Evolutionary conservation across 2,888 invertebrate species (phyloP).

Genomic region (Alentia gelatinosa): DNA sequence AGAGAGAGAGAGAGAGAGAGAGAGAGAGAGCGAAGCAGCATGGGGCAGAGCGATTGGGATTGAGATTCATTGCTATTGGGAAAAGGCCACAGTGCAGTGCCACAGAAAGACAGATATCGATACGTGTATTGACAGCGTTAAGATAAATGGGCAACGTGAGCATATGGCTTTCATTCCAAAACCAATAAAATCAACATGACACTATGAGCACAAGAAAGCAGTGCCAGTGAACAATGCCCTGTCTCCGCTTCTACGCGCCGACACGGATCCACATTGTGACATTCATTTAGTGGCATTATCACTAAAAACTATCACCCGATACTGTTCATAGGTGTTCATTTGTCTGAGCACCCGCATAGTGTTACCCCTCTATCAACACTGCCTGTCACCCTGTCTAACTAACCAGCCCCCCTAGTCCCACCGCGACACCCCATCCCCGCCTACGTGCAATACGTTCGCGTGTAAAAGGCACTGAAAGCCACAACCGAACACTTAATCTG

Average conservation of each 20-base stretch:
- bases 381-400: not conserved
- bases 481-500: too few species aligned
- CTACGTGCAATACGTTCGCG: not conserved
- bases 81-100: too few species aligned
- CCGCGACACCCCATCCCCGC: not conserved
- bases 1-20: not conserved
- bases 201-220: too few species aligned
- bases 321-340: conserved; percentile 3
- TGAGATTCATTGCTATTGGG: too few species aligned
- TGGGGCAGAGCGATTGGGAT: too few species aligned
- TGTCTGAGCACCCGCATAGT: not conserved
- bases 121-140: too few species aligned
- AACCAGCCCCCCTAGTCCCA: not conserved
- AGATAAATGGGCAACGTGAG: too few species aligned
- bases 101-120: not conserved
- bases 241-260: not conserved
- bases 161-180: too few species aligned
- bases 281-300: too few species aligned
- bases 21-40: not conserved
- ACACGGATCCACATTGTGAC: not conserved
- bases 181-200: too few species aligned
- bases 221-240: not conserved
- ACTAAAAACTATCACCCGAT: not conserved
- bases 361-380: not conserved
- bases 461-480: too few species aligned